Evolutionary conservation across 2,113 vertebrate species (phyloP).

Genomic region (Microtus oregoni): DNA sequence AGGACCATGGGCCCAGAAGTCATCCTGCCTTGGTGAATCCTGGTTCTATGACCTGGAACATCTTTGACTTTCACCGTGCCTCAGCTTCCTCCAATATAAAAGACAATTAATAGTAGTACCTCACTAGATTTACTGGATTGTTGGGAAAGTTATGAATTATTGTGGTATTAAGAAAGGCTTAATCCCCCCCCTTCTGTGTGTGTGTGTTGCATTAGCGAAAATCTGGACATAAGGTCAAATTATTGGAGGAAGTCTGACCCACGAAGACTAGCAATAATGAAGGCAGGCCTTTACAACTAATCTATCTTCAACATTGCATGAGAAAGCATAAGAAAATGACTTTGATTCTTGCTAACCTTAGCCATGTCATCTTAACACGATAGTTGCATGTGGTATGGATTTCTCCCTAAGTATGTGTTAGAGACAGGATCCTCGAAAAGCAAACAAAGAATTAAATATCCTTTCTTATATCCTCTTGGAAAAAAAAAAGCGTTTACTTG

Average conservation of each 20-base stretch:
- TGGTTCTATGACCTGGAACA: background rate
- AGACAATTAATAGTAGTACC: background rate
- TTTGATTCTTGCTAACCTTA: constrained; percentile 6
- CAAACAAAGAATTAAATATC: background rate
- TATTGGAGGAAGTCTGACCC: background rate
- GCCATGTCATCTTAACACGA: background rate
- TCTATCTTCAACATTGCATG: background rate
- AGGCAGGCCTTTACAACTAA: background rate
- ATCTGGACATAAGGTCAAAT: background rate
- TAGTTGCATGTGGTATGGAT: background rate
- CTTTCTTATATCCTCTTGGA: background rate
- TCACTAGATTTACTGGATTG: background rate
- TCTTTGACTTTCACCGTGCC: background rate
- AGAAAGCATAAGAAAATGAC: background rate
- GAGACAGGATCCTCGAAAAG: constrained; percentile 30
- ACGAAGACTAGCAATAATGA: background rate
- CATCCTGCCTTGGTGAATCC: background rate
- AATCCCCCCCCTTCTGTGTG: background rate
- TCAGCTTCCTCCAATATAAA: background rate
- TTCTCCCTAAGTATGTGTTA: background rate
- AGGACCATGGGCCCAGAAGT: background rate
- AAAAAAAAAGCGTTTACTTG: background rate
- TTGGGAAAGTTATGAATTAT: background rate
- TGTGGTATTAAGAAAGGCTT: background rate
- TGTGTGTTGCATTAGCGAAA: background rate